These are phyloP conservation scores for Torymus tubicola DNA, from an alignment of 2,888 invertebrate species.

Conservation along the genomic window DNA sequence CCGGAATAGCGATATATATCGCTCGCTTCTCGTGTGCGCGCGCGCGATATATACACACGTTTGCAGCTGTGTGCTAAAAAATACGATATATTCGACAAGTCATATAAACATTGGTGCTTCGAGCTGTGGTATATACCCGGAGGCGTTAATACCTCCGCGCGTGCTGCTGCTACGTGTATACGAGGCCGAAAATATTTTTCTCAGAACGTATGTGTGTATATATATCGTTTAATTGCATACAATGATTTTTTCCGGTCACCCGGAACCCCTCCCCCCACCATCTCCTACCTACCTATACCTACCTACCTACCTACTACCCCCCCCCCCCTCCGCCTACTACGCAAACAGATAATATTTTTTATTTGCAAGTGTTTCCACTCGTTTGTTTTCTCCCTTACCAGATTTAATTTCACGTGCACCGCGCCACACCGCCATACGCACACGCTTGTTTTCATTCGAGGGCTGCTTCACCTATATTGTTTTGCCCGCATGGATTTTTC, in stretches of 20 bases:
- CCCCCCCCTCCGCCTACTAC: no score
- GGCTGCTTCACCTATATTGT: no score
- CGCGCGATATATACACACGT: no score
- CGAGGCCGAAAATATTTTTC: constrained; percentile 44
- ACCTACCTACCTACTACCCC: not conserved
- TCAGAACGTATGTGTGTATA: not conserved
- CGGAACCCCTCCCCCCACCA: not conserved
- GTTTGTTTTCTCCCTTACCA: constrained; percentile 5
- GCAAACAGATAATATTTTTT: constrained; percentile 38
- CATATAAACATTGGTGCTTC: no score
- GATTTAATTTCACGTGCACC: constrained; percentile 3
- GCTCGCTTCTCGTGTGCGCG: no score
- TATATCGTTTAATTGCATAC: constrained; percentile 6
- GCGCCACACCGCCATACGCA: not conserved
- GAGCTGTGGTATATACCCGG: not conserved
- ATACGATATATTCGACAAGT: no score
- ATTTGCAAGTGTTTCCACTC: not conserved
- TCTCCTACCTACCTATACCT: no score
- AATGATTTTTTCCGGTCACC: not conserved
- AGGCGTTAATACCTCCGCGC: constrained; percentile 49
- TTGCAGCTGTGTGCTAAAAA: no score
- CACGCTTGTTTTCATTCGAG: no score
- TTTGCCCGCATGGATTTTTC: no score
- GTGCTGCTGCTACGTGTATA: no score
- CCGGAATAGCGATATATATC: no score